These are phyloP conservation scores for Agrochola circellaris DNA, from an alignment of 2,888 invertebrate genomes.

Conservation along the genomic window DNA sequence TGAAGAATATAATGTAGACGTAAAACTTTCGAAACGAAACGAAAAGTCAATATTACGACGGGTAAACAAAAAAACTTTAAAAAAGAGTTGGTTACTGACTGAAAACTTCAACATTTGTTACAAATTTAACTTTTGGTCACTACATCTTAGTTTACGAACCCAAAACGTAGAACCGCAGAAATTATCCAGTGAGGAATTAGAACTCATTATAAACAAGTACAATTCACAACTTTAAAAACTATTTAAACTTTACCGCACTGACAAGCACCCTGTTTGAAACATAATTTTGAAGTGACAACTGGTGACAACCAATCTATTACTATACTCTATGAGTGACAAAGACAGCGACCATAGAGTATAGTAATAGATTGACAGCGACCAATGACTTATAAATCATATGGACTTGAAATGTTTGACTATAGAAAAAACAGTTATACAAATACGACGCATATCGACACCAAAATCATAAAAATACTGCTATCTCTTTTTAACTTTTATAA, in stretches of 20 bases:
- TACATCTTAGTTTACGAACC: conserved; percentile 89
- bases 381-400: too few species aligned
- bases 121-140: not conserved
- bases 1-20: conserved; percentile 13
- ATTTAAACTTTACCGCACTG: conserved; percentile 60
- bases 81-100: conserved; percentile 7
- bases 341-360: too few species aligned
- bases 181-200: conserved; percentile 91
- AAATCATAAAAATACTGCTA: too few species aligned
- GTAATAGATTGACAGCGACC: too few species aligned
- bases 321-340: too few species aligned
- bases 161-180: conserved; percentile 95
- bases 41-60: not conserved
- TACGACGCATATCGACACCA: too few species aligned
- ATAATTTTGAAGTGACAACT: conserved; percentile 28
- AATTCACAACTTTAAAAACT: conserved; percentile 14
- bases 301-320: too few species aligned
- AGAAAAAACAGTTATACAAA: too few species aligned
- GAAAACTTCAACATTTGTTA: not conserved
- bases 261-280: not conserved
- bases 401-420: too few species aligned
- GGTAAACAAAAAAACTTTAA: not conserved
- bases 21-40: not conserved
- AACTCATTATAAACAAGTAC: conserved; percentile 27
- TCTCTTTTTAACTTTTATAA: too few species aligned